phyloP scores from a whole-genome alignment of 30 jellyfish, hydroid and myxozoan genomes.

The Hydra vulgaris region DNA sequence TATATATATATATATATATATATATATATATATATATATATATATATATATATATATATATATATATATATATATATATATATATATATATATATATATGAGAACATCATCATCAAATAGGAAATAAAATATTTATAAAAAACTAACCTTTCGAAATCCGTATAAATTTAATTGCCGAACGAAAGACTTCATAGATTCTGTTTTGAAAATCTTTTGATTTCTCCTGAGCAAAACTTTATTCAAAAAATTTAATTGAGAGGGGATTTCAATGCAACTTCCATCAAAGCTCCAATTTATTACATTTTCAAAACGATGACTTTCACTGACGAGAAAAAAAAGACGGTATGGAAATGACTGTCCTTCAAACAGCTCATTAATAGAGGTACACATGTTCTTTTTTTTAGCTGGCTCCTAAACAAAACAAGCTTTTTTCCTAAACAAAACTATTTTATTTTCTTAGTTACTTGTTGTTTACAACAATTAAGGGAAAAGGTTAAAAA shows the following conservation, averaged over 20 bases:
- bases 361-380: neutral
- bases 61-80: no score
- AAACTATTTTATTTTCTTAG: no score
- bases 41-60: no score
- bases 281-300: neutral
- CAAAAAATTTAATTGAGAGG: neutral
- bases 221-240: neutral
- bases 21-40: no score
- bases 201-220: neutral
- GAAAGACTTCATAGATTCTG: neutral
- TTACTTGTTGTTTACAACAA: no score
- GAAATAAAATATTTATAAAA: no score
- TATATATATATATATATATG: no score
- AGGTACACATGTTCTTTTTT: neutral
- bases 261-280: neutral
- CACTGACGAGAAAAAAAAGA: neutral
- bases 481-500: no score
- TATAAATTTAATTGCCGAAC: neutral
- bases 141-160: neutral
- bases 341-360: neutral
- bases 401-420: neutral
- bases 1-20: no score
- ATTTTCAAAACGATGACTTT: neutral
- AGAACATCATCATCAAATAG: no score
- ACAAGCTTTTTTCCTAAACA: no score